Evolutionary conservation across 2,888 invertebrate species (phyloP).

Genomic region (Agrypnus murinus): DNA sequence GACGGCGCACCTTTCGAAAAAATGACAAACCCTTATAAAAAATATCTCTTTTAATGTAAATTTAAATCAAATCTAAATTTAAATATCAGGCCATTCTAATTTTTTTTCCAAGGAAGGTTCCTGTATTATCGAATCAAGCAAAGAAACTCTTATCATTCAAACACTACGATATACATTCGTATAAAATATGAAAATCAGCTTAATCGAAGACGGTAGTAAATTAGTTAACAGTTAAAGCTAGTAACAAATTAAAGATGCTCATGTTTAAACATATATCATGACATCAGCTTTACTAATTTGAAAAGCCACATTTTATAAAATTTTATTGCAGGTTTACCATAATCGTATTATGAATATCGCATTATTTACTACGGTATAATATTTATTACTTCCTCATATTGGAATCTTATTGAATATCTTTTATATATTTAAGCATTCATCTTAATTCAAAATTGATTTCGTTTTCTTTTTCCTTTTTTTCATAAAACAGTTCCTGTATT

Average conservation of each 20-base stretch:
- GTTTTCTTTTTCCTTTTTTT: not conserved
- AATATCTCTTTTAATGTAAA: too few species aligned
- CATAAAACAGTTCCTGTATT: not conserved
- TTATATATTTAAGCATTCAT: slow-evolving; percentile 6
- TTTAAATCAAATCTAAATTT: too few species aligned
- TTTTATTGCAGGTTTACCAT: slow-evolving; percentile 25
- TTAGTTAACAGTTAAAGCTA: not conserved
- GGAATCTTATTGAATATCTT: slow-evolving; percentile 22
- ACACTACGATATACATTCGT: too few species aligned
- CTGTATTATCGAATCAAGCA: too few species aligned
- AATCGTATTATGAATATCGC: slow-evolving; percentile 27
- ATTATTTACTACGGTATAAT: slow-evolving; percentile 22
- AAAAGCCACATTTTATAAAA: slow-evolving; percentile 25
- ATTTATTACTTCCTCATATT: slow-evolving; percentile 34
- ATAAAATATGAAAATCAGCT: not conserved
- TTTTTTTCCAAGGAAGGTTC: too few species aligned
- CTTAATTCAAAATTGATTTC: slow-evolving; percentile 19
- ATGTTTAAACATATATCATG: slow-evolving; percentile 10
- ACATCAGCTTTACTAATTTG: slow-evolving; percentile 14
- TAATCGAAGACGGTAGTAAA: not conserved
- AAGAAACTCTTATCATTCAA: too few species aligned
- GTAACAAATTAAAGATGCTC: slow-evolving; percentile 5
- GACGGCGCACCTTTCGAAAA: slow-evolving; percentile 39
- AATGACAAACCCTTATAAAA: too few species aligned
- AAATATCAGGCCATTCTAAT: too few species aligned